Percentiles rank a stretch among this genome's conserved stretches.
These are phyloP conservation scores for Bombyx mandarina DNA, from an alignment of 1,140 invertebrate genomes.

Conservation along the genomic window DNA sequence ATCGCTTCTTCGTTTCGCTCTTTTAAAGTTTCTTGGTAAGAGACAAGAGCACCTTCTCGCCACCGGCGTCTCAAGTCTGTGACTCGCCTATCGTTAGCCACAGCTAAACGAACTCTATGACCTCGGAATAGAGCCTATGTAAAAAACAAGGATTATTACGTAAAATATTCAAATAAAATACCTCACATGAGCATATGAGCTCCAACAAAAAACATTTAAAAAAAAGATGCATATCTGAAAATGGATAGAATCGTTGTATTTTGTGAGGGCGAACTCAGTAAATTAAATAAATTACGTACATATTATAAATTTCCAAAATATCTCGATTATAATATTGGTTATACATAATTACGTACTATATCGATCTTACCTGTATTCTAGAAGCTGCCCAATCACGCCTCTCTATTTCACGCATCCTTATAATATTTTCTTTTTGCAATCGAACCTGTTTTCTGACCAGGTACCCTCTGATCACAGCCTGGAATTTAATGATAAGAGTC, in stretches of 20 bases:
- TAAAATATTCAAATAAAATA: too few relatives aligned
- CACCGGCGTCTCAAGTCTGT: constrained; percentile 60
- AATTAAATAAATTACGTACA: too few relatives aligned
- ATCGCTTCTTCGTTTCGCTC: constrained; percentile 64
- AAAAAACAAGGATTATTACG: too few relatives aligned
- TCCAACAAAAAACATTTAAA: too few relatives aligned
- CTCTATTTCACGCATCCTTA: constrained; percentile 59
- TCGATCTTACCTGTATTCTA: constrained; percentile 72
- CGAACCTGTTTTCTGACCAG: constrained; percentile 56
- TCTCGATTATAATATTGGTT: too few relatives aligned
- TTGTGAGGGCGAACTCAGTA: too few relatives aligned
- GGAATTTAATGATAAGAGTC: constrained; percentile 50
- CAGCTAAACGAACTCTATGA: constrained; percentile 59
- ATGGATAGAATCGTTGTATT: too few relatives aligned
- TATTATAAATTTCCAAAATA: too few relatives aligned
- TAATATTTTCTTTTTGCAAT: constrained; percentile 49
- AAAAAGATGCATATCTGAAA: too few relatives aligned
- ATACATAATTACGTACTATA: too few relatives aligned
- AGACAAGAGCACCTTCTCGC: constrained; percentile 60
- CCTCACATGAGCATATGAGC: too few relatives aligned
- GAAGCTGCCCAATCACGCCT: constrained; percentile 69
- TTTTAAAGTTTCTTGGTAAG: constrained; percentile 53
- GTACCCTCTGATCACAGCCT: constrained; percentile 63
- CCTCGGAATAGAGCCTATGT: constrained; percentile 75
- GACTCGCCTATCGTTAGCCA: constrained; percentile 34